These are phyloP conservation scores for Notarius quadriscutis DNA, from an alignment of 2,113 vertebrate genomes.

Conservation along the genomic window DNA sequence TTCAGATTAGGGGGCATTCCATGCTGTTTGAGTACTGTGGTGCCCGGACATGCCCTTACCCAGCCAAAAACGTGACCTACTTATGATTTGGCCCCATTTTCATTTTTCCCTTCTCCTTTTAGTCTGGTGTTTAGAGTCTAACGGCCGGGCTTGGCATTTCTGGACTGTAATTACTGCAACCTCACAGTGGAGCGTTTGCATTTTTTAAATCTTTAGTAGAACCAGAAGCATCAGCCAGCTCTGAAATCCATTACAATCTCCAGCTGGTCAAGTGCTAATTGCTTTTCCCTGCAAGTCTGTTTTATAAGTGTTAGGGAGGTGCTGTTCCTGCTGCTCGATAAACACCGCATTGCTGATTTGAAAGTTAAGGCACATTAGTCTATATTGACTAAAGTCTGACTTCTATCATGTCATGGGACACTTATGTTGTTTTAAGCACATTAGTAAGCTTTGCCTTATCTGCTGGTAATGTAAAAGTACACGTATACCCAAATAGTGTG, in stretches of 20 bases:
- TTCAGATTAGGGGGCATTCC: conserved; percentile 7
- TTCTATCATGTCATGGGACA: neutral
- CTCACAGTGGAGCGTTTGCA: conserved; percentile 28
- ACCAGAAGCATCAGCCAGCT: conserved; percentile 7
- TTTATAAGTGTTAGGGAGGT: neutral
- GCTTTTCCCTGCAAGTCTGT: conserved; percentile 19
- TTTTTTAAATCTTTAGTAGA: conserved; percentile 28
- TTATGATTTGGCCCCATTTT: conserved; percentile 42
- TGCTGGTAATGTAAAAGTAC: neutral
- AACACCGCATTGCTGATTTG: conserved; percentile 11
- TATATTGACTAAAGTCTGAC: neutral
- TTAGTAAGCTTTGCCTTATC: neutral
- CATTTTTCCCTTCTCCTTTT: neutral
- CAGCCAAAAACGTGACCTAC: conserved; percentile 50
- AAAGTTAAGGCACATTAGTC: neutral
- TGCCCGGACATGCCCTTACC: conserved; percentile 37
- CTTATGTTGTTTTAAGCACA: neutral
- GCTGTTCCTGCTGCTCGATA: conserved; percentile 2
- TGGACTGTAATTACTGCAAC: conserved; percentile 44
- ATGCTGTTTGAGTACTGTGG: conserved; percentile 16
- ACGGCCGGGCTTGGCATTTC: conserved; percentile 32
- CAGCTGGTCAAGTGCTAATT: conserved; percentile 42
- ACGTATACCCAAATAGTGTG: neutral
- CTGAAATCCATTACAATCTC: conserved; percentile 21
- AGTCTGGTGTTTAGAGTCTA: conserved; percentile 34